phyloP scores from a whole-genome alignment of 1,140 invertebrate species.

The Drosophila melanica region DNA sequence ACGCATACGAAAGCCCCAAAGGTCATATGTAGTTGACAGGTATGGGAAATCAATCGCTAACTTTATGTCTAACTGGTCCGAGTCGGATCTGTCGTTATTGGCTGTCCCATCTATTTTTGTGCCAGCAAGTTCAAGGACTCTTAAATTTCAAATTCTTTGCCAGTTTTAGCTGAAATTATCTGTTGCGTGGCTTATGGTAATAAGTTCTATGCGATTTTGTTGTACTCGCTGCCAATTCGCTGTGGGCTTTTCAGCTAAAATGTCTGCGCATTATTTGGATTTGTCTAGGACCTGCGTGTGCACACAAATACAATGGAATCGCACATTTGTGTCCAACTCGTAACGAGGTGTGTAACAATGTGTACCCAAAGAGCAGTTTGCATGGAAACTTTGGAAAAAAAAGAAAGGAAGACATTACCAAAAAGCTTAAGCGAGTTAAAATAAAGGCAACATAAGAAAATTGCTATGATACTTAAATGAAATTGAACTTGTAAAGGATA shows the following conservation, averaged over 20 bases:
- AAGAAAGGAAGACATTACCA: no score
- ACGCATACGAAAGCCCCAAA: background rate
- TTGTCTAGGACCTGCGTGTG: conserved; percentile 1
- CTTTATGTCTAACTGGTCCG: background rate
- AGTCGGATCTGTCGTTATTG: conserved; percentile 5
- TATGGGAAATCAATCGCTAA: background rate
- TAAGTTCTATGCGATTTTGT: conserved; percentile 28
- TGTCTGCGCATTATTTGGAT: conserved; percentile 13
- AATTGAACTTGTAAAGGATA: no score
- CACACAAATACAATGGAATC: conserved; percentile 27
- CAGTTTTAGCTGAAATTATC: conserved; percentile 58
- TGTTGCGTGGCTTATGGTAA: conserved; percentile 65
- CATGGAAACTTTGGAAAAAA: background rate
- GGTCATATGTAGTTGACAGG: background rate
- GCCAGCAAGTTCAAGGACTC: background rate
- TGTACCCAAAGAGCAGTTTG: background rate
- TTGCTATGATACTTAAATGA: background rate
- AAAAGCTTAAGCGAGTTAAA: background rate
- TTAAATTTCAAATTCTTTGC: conserved; percentile 19
- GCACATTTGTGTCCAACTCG: conserved; percentile 40
- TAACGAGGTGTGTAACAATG: conserved; percentile 1
- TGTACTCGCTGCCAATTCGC: background rate
- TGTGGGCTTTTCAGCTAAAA: conserved; percentile 12
- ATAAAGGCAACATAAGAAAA: background rate
- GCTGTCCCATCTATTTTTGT: conserved; percentile 11